Evolutionary conservation across 2,888 invertebrate species (phyloP), one percentile per base, ranked within the genome.

Genomic region (Tholera decimalis): DNA sequence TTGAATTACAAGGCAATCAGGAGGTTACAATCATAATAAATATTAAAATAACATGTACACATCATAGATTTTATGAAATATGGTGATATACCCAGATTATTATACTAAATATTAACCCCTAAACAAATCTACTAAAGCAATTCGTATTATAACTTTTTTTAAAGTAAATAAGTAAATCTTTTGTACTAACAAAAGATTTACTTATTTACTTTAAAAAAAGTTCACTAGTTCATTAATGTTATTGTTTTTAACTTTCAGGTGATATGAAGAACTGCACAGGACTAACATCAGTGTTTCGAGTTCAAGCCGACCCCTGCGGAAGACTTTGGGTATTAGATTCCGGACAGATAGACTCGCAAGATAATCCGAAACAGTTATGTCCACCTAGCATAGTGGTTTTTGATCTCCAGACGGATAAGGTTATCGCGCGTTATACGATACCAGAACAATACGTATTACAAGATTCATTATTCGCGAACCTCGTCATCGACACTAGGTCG

Each of bases 271-370:
- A 96, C 62, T 98, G 98, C 83, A 94, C 96, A 2, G 97, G 97
- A 39, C 89, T 98, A 39, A 97, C 97, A 0, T 98, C 98, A 1
- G 98, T 98, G 0, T 98, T 98, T 85, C 96, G 98, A 26, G 94
- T 98, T 49, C 96, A 96, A 80, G 96, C 97, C 0, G 98, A 98
- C 88, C 93, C 96, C 0, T 98, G 98, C 78, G 97, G 97, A 51
- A 96, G 98, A 41, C 92, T 98, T 5, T 98, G 98, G 98, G 96
- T 98, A 0, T 92, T 98, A 65, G 98, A 98, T 89, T 97, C 98
- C 0, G 98, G 98, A 0, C 97, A 97, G 85, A 96, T 97, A 4
- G 96, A 98, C 81, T 96, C 97, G 0, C 96, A 96, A 80, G 92
- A 93, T n/a, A 93, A 93, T 56, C 96, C 97, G 0, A 96, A 96